Evolutionary conservation across 2,888 invertebrate genomes (phyloP).

Genomic region (Spatulosminthurus flaviceps): DNA sequence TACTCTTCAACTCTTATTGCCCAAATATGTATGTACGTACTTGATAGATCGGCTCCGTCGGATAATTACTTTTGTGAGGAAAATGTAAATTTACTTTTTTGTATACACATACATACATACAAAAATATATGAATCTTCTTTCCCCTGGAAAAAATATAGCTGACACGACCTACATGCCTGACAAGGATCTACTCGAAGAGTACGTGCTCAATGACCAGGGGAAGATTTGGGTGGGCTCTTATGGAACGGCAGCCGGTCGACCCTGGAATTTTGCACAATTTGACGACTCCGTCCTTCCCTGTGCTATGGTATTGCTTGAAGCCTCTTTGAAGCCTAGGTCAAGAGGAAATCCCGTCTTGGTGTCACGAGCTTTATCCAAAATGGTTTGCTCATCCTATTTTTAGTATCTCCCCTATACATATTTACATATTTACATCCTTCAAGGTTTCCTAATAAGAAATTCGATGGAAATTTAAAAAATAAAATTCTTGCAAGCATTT

Average conservation of each 20-base stretch:
- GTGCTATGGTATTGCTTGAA: conserved; percentile 77
- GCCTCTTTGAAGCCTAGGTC: conserved; percentile 70
- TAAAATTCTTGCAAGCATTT: too few species aligned
- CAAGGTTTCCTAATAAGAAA: too few species aligned
- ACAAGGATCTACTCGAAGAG: conserved; percentile 80
- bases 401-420: too few species aligned
- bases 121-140: too few species aligned
- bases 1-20: too few species aligned
- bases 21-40: too few species aligned
- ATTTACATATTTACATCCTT: too few species aligned
- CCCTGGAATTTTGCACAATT: conserved; percentile 94
- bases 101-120: too few species aligned
- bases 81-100: too few species aligned
- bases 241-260: conserved; percentile 82
- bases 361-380: conserved; percentile 83
- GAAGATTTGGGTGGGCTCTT: conserved; percentile 88
- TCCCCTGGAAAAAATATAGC: conserved; percentile 68
- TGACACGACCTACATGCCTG: conserved; percentile 73
- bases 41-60: too few species aligned
- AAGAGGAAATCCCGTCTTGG: conserved; percentile 80
- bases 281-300: conserved; percentile 82
- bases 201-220: conserved; percentile 88
- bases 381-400: conserved; percentile 70
- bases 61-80: too few species aligned
- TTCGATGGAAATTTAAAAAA: too few species aligned